phyloP scores from a whole-genome alignment of 2,888 invertebrate species.

The Sarcophaga rosellei region DNA sequence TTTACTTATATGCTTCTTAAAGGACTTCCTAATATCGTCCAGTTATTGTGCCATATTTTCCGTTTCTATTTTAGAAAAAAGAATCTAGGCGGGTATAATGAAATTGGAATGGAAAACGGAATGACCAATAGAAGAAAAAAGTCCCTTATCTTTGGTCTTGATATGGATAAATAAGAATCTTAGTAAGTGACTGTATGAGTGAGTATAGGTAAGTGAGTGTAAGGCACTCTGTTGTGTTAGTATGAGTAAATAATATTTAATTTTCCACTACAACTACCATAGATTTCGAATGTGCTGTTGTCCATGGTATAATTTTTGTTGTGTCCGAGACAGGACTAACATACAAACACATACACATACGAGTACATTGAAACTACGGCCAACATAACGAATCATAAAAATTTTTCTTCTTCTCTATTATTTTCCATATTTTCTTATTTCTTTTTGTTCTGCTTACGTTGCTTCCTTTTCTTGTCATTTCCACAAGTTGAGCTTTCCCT shows the following conservation, averaged over 20 bases:
- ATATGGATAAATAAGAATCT: slow-evolving; percentile 5
- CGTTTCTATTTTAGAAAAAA: slow-evolving; percentile 6
- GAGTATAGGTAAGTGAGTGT: slow-evolving; percentile 1
- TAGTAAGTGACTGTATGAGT: too few relatives aligned
- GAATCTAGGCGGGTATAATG: not conserved
- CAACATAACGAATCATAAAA: slow-evolving; percentile 44
- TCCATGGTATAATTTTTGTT: not conserved
- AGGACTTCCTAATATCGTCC: too few relatives aligned
- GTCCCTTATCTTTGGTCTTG: not conserved
- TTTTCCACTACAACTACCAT: slow-evolving; percentile 18
- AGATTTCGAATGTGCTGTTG: not conserved
- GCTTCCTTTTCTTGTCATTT: slow-evolving; percentile 40
- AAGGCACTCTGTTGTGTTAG: slow-evolving; percentile 4
- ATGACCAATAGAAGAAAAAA: not conserved
- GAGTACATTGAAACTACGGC: not conserved
- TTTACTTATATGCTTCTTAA: too few relatives aligned
- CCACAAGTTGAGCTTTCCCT: slow-evolving; percentile 28
- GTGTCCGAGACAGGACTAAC: not conserved
- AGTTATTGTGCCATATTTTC: not conserved
- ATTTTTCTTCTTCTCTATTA: not conserved
- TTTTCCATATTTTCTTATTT: slow-evolving; percentile 9
- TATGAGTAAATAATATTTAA: slow-evolving; percentile 58
- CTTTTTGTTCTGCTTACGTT: not conserved
- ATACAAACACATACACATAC: not conserved
- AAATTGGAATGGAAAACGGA: not conserved